phyloP scores from a whole-genome alignment of 2,113 vertebrate species.

The Rhineura floridana region DNA sequence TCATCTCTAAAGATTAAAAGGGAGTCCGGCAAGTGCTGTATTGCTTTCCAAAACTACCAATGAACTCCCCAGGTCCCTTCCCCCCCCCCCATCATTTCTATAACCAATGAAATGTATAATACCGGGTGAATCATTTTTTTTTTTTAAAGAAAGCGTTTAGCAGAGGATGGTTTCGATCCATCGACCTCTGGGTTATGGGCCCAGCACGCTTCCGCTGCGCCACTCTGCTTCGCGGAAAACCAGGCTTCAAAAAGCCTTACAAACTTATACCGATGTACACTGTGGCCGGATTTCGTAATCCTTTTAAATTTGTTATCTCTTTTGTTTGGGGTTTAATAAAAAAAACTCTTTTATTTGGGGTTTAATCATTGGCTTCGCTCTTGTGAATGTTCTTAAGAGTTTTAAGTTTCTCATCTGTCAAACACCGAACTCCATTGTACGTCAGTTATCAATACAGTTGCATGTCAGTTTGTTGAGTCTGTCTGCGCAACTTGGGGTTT shows the following conservation, averaged over 20 bases:
- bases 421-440: background rate
- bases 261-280: background rate
- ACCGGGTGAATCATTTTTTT: background rate
- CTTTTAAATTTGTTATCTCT: too few species aligned
- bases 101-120: too few species aligned
- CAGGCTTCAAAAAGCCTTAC: rapidly evolving
- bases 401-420: background rate
- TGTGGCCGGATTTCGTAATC: background rate
- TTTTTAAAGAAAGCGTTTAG: background rate
- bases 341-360: too few species aligned
- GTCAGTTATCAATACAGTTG: background rate
- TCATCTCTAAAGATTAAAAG: background rate
- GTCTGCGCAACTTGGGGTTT: background rate
- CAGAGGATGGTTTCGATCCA: constrained; percentile 25
- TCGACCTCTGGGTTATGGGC: constrained; percentile 45
- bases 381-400: background rate
- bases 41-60: background rate
- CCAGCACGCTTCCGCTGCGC: constrained; percentile 49
- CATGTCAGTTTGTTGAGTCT: too few species aligned
- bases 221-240: rapidly evolving
- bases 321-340: background rate
- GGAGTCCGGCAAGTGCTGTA: background rate
- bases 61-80: background rate
- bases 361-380: background rate
- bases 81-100: background rate